Base-by-base conservation (phyloP, 2,113 vertebrate genomes). In the Crotalus tigris region DNA sequence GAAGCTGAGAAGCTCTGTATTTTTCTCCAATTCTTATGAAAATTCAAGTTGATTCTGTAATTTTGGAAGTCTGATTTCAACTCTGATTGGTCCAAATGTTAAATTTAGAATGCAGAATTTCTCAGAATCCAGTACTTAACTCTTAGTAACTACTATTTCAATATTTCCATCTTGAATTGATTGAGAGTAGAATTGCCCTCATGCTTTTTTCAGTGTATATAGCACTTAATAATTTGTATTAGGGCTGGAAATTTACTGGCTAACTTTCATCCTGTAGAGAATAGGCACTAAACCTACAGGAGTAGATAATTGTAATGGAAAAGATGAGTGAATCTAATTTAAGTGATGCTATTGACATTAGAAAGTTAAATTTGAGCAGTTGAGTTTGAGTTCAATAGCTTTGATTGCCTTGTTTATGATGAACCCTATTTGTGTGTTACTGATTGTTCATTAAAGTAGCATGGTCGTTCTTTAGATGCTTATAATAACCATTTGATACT, bases 331-430 rank as follows among this genome's bases (percentile, higher is more conserved):
- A 95, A 95, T 95, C 95, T 95, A 96, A 96, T 96, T 97, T 96
- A 96, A 95, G 92, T 92, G 87, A 93, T 96, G 95, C 95, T 93
- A 94, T 96, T 94, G 96, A 95, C 96, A 97, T 96, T 95, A 95
- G 92, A 95, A 94, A 97, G 95, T 95, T 97, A 96, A 96, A 97
- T 95, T 96, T 96, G 95, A 92, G 95, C 97, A 96, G 96, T 96
- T 97, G 97, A 97, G 96, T 96, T 96, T 94, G 96, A 96, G 94
- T 95, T 97, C 95, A 96, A 93, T 96, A 96, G 95, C 93, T 96
- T 93, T 95, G 96, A 96, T 96, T 94, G 95, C 95, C 96, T 97
- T 96, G 97, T 96, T 97, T 96, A 96, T 96, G 95, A 96, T 97
- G 97, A 96, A 96, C 95, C 95, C 95, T 93, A 95, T 96, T 96